Percentiles rank a stretch among this genome's conserved stretches.
Conservation (phyloP, 2,888 invertebrate species). For the Amorpha juglandis region DNA sequence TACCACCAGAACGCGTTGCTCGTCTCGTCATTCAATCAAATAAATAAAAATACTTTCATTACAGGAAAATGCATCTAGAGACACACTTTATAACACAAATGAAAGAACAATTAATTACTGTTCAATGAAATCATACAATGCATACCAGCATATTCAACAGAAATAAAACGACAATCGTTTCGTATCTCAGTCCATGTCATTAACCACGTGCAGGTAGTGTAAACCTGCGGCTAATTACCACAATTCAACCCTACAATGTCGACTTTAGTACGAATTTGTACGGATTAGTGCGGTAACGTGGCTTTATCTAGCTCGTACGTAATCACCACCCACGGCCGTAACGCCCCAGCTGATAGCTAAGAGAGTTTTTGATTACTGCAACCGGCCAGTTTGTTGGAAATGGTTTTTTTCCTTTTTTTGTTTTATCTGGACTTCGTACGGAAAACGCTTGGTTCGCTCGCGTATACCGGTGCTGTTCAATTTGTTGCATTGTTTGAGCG, state of each 20-base stretch:
- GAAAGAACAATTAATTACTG: not conserved
- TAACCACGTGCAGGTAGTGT: slow-evolving; percentile 3
- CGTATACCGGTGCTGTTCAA: not conserved
- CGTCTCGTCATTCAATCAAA: too few relatives aligned
- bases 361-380: slow-evolving; percentile 18
- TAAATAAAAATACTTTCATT: not conserved
- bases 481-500: not conserved
- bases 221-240: slow-evolving; percentile 26
- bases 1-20: too few relatives aligned
- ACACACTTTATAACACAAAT: not conserved
- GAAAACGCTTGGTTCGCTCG: not conserved
- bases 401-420: not conserved
- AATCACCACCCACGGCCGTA: not conserved
- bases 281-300: slow-evolving; percentile 21
- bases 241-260: slow-evolving; percentile 21
- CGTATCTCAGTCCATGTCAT: not conserved
- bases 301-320: slow-evolving; percentile 18
- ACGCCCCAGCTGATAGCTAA: slow-evolving; percentile 14
- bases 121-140: not conserved
- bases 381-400: not conserved
- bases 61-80: not conserved
- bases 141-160: not conserved
- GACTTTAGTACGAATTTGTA: slow-evolving; percentile 23
- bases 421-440: not conserved
- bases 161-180: too few relatives aligned